These are phyloP conservation scores for Scyliorhinus canicula DNA, from an alignment of 2,797 vertebrate genomes.

Conservation along the genomic window DNA sequence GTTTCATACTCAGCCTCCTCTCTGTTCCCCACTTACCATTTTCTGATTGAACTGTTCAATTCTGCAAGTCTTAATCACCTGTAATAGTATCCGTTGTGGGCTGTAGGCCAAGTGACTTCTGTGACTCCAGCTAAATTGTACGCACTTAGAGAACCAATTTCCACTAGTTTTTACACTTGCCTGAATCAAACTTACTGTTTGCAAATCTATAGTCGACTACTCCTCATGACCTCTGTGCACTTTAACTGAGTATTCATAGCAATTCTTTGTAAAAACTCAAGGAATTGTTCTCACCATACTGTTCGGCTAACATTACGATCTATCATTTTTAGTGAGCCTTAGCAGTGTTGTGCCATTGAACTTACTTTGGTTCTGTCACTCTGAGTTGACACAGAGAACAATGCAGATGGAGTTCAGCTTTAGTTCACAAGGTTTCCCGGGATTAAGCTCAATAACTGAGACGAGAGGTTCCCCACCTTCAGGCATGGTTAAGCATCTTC, in stretches of 20 bases:
- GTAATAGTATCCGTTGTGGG: neutral
- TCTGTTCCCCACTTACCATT: neutral
- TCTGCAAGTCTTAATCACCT: neutral
- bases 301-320: neutral
- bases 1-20: neutral
- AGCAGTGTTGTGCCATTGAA: neutral
- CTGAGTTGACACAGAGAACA: neutral
- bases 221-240: neutral
- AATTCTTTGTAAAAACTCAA: neutral
- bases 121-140: neutral
- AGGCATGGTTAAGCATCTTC: neutral
- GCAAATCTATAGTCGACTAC: neutral
- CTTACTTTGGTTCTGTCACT: neutral
- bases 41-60: neutral
- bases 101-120: neutral
- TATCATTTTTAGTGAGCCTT: neutral
- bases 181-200: neutral
- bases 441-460: neutral
- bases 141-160: neutral
- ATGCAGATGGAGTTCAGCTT: neutral
- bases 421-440: neutral
- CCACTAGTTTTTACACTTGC: neutral
- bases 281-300: neutral
- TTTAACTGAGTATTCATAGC: neutral
- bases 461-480: too few relatives aligned